Percentiles rank a stretch among this genome's conserved stretches.
phyloP scores from a whole-genome alignment of 2,888 invertebrate species.

The Pyrrhopygopsis socrates region DNA sequence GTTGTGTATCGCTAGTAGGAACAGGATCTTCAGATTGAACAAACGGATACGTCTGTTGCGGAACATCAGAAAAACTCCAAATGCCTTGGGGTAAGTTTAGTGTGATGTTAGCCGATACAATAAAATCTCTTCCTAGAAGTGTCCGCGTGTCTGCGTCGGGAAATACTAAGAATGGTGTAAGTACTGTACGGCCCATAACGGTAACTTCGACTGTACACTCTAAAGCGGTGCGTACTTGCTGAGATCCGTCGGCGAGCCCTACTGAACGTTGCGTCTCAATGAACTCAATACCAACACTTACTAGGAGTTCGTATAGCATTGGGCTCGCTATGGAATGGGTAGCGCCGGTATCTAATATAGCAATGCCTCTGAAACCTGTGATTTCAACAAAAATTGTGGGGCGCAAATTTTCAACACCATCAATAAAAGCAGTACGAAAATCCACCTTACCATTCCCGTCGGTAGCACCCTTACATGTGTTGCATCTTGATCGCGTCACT shows the following conservation, averaged over 20 bases:
- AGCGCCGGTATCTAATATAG: slow-evolving; percentile 54
- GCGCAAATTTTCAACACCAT: not conserved
- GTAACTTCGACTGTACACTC: not conserved
- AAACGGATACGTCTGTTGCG: not conserved
- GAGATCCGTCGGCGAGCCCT: slow-evolving; percentile 47
- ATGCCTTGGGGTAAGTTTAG: slow-evolving; percentile 1
- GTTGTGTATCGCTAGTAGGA: not conserved
- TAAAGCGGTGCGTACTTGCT: not conserved
- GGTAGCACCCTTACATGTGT: not conserved
- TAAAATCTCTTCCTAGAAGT: not conserved
- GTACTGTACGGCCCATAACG: not conserved
- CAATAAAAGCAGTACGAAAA: not conserved
- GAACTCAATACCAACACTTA: slow-evolving; percentile 20
- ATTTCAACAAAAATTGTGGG: not conserved
- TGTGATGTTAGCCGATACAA: not conserved
- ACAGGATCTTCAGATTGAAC: slow-evolving; percentile 34
- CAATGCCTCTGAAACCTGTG: slow-evolving; percentile 23
- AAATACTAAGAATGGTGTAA: slow-evolving; percentile 24
- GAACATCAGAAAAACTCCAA: not conserved
- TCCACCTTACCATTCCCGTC: not conserved
- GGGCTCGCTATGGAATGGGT: slow-evolving; percentile 48
- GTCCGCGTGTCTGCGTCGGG: slow-evolving; percentile 42
- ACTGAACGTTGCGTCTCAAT: not conserved
- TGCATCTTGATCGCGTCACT: slow-evolving; percentile 13
- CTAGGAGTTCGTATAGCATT: slow-evolving; percentile 19